Percentiles rank a stretch among this genome's conserved stretches.
Evolutionary conservation across 2,113 vertebrate species (phyloP).

Genomic region (Perognathus longimembris): DNA sequence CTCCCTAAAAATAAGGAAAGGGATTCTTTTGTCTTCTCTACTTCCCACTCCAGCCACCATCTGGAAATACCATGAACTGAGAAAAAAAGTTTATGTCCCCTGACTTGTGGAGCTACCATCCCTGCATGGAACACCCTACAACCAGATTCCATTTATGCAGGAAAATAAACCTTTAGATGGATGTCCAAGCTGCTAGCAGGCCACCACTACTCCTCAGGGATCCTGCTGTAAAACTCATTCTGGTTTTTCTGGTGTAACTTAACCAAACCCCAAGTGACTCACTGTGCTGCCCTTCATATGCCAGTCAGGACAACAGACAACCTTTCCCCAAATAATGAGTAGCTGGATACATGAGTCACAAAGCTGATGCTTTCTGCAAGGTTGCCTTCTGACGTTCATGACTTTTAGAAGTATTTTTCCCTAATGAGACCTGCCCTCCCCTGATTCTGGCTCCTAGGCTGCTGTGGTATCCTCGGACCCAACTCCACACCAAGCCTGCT

Average conservation of each 20-base stretch:
- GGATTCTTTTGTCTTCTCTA: not conserved
- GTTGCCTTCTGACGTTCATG: conserved; percentile 49
- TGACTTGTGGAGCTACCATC: not conserved
- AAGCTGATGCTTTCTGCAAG: conserved; percentile 37
- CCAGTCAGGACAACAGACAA: conserved; percentile 57
- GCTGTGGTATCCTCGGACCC: not conserved
- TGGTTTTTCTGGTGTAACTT: conserved; percentile 44
- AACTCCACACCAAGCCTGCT: not conserved
- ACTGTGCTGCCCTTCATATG: conserved; percentile 18
- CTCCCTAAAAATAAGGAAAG: conserved; percentile 29
- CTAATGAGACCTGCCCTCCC: conserved; percentile 19
- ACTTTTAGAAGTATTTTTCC: conserved; percentile 40
- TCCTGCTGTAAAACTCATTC: conserved; percentile 24
- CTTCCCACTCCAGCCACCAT: not conserved
- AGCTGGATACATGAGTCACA: conserved; percentile 65
- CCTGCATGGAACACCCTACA: not conserved
- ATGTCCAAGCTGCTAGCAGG: not conserved
- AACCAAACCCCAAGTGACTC: conserved; percentile 58
- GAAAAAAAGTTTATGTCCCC: not conserved
- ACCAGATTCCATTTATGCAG: not conserved
- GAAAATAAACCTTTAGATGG: not conserved
- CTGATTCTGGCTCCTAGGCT: not conserved
- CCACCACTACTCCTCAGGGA: conserved; percentile 37
- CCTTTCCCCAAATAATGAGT: conserved; percentile 63
- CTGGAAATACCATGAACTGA: not conserved